Percentiles rank a stretch among this genome's conserved stretches.
Conservation (phyloP, 2,888 invertebrate species). For the Arctia plantaginis region DNA sequence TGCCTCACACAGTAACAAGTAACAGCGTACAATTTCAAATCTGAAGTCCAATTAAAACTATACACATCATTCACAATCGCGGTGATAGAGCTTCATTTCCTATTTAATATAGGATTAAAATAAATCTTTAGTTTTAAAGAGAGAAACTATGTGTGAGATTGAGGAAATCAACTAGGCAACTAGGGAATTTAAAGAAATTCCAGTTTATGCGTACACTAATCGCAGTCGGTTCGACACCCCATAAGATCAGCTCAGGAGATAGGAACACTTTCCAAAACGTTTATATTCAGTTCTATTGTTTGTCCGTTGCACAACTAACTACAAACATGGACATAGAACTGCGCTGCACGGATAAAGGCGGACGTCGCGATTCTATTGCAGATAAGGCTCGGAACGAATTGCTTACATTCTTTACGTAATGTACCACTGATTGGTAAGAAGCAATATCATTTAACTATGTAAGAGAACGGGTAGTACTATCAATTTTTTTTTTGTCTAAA, state of each 20-base stretch:
- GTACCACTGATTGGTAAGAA: slow-evolving; percentile 7
- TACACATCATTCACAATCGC: too few relatives aligned
- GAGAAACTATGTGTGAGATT: background rate
- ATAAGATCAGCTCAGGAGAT: slow-evolving; percentile 5
- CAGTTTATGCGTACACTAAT: background rate
- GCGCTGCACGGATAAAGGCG: background rate
- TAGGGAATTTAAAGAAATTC: background rate
- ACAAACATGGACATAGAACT: slow-evolving; percentile 16
- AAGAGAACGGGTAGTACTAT: background rate
- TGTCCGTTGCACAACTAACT: slow-evolving; percentile 30
- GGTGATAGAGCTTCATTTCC: too few relatives aligned
- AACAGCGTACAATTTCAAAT: too few relatives aligned
- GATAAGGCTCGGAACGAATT: slow-evolving; percentile 32
- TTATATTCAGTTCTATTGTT: slow-evolving; percentile 18
- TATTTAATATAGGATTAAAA: background rate
- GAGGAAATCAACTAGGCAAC: background rate
- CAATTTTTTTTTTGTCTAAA: background rate
- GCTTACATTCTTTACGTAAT: slow-evolving; percentile 35
- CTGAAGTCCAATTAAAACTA: too few relatives aligned
- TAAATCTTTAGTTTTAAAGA: background rate
- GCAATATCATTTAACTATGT: background rate
- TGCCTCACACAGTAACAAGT: too few relatives aligned
- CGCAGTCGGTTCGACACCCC: slow-evolving; percentile 2
- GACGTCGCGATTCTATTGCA: slow-evolving; percentile 13
- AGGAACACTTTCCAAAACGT: slow-evolving; percentile 22